Conservation (phyloP, 2,888 invertebrate species). For the Himalopsyche tibetana region DNA sequence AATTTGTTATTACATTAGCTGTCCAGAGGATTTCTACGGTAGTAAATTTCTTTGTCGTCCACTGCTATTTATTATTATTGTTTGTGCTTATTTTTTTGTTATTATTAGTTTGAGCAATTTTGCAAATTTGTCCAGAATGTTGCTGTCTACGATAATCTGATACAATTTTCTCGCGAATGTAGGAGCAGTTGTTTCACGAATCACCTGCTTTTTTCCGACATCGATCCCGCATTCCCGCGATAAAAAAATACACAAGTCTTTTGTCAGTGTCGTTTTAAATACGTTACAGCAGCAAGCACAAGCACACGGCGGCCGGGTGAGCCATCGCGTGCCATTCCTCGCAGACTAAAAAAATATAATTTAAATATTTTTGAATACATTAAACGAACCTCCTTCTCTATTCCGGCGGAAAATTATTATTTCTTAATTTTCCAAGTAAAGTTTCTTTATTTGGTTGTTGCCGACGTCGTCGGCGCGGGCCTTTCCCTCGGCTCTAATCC, state of each 20-base stretch:
- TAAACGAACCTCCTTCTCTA: slow-evolving; percentile 3
- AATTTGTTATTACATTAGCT: too few relatives aligned
- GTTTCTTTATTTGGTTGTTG: slow-evolving; percentile 18
- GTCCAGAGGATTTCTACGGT: too few relatives aligned
- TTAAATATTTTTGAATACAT: slow-evolving; percentile 48
- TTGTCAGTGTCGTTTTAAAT: slow-evolving; percentile 31
- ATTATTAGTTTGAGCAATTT: too few relatives aligned
- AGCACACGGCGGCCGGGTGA: not conserved
- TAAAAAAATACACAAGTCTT: slow-evolving; percentile 11
- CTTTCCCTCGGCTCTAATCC: slow-evolving; percentile 4
- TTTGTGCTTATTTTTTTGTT: too few relatives aligned
- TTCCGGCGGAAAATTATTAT: slow-evolving; percentile 43
- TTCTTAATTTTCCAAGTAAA: slow-evolving; percentile 45
- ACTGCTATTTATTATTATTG: too few relatives aligned
- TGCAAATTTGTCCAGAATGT: too few relatives aligned
- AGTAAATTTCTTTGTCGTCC: too few relatives aligned
- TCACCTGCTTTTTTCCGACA: not conserved
- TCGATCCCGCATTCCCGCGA: slow-evolving; percentile 10
- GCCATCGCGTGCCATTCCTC: slow-evolving; percentile 28
- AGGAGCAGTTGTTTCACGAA: not conserved
- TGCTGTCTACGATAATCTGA: too few relatives aligned
- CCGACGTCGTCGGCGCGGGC: not conserved
- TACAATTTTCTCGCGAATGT: too few relatives aligned
- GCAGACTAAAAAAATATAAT: not conserved
- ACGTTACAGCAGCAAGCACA: not conserved